Base-by-base conservation (phyloP, 2,113 vertebrate genomes). In the Nothobranchius kuhntae region DNA sequence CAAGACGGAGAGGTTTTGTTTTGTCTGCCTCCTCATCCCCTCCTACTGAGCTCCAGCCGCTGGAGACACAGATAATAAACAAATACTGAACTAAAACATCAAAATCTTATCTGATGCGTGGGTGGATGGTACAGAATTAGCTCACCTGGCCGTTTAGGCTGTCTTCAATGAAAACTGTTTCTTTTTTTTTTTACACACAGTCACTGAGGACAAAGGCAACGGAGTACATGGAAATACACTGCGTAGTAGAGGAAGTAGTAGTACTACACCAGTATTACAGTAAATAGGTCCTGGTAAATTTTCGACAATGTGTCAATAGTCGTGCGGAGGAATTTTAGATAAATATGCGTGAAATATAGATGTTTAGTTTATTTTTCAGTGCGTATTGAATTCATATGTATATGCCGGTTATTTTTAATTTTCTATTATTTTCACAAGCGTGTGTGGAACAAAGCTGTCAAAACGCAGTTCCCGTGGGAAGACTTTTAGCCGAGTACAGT, bases 191-290 rank as follows among this genome's bases (percentile, higher is more conserved):
- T 30, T 30, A 30, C 30, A 30, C 63, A 66, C 69, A 61, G 56
- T 66, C 75, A 82, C 70, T 68, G 75, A 86, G 80, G 80, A 88
- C 86, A 89, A 79, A 89, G 81, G 57, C 81, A 73, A 71, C 76
- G 74, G 75, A 89, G 80, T 89, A 89, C 71, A 88, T 85, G 76
- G 53, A 84, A 89, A 83, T 90, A 91, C 38, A 40, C 86, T 89
- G 85, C 86, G 87, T 89, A 87, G 87, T 88, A 85, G 82, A 90
- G 89, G 90, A 90, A 90, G 90, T 89, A 90, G 85, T 86, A 90
- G 82, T 91, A 90, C 84, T 89, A 91, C 86, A 88, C 83, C 86
- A 90, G 89, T 90, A 90, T 45, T 86, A 57, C 83, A 85, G 65
- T 85, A 80, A 62, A 87, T 82, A 21, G 87, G 72, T 85, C 87